Percentiles rank a stretch among this genome's conserved stretches.
phyloP scores from a whole-genome alignment of 2,113 vertebrate genomes.

The Pituophis catenifer region DNA sequence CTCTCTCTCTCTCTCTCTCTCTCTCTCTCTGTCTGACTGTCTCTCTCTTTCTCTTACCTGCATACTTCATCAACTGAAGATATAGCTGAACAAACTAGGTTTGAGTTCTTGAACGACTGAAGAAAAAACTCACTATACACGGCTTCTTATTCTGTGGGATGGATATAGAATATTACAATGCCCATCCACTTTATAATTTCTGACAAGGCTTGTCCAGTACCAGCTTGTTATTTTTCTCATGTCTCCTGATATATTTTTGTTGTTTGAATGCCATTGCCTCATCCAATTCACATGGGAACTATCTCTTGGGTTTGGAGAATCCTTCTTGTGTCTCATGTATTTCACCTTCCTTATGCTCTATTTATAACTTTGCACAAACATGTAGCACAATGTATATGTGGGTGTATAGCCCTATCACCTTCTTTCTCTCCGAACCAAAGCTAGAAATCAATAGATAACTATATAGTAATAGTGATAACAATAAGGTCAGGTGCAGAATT shows the following conservation, averaged over 20 bases:
- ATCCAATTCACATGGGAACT: neutral
- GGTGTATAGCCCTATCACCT: neutral
- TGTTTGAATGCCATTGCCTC: neutral
- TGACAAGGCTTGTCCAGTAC: neutral
- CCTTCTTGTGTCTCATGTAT: neutral
- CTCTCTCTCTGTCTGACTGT: no score
- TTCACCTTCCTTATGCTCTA: neutral
- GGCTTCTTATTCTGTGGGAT: neutral
- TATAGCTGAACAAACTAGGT: neutral
- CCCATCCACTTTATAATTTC: neutral
- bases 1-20: no score
- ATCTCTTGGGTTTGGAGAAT: neutral
- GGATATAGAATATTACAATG: neutral
- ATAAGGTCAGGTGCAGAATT: neutral
- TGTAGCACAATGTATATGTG: neutral
- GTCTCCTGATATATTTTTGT: neutral
- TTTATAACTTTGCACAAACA: neutral
- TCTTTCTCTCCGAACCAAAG: neutral
- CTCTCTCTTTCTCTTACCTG: neutral
- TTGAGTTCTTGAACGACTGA: neutral
- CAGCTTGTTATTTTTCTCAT: neutral
- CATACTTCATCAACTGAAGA: neutral
- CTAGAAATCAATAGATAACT: neutral
- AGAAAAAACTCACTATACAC: neutral
- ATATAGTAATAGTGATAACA: neutral